phyloP scores from a whole-genome alignment of 1,140 invertebrate species.

The Sinonovacula constricta region DNA sequence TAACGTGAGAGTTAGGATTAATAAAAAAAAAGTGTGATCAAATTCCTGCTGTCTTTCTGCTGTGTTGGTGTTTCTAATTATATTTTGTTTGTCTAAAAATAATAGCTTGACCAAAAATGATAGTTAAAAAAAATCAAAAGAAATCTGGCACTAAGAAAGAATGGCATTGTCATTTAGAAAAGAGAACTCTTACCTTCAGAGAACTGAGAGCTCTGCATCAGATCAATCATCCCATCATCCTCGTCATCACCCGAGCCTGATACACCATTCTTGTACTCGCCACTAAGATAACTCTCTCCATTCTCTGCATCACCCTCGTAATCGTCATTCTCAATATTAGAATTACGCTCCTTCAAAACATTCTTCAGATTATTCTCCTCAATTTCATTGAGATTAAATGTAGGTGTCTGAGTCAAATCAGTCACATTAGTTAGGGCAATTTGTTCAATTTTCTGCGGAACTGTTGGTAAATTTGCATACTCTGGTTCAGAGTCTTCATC shows the following conservation, averaged over 20 bases:
- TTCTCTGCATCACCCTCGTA: constrained; percentile 17
- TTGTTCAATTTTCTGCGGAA: constrained; percentile 41
- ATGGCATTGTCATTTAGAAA: too few species aligned
- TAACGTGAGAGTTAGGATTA: too few species aligned
- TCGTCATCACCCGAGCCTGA: constrained; percentile 28
- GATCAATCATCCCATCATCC: constrained; percentile 36
- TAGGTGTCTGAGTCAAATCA: constrained; percentile 25
- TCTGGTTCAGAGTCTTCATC: constrained; percentile 71
- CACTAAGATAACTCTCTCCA: constrained; percentile 34
- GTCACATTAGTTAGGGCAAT: constrained; percentile 26
- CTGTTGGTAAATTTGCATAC: constrained; percentile 74
- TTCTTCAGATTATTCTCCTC: constrained; percentile 46
- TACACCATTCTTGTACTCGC: constrained; percentile 23
- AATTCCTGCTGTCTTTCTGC: too few species aligned
- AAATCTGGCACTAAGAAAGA: too few species aligned
- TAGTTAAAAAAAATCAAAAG: too few species aligned
- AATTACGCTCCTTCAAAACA: constrained; percentile 47
- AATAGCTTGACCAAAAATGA: too few species aligned
- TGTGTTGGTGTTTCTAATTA: too few species aligned
- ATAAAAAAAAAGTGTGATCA: too few species aligned
- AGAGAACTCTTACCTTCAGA: constrained; percentile 39
- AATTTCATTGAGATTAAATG: constrained; percentile 32
- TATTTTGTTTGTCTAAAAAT: too few species aligned
- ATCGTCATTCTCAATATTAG: constrained; percentile 45
- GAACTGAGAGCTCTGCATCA: constrained; percentile 49